These are phyloP conservation scores for Cyprinodon tularosa DNA, from an alignment of 2,113 vertebrate species.

Conservation along the genomic window DNA sequence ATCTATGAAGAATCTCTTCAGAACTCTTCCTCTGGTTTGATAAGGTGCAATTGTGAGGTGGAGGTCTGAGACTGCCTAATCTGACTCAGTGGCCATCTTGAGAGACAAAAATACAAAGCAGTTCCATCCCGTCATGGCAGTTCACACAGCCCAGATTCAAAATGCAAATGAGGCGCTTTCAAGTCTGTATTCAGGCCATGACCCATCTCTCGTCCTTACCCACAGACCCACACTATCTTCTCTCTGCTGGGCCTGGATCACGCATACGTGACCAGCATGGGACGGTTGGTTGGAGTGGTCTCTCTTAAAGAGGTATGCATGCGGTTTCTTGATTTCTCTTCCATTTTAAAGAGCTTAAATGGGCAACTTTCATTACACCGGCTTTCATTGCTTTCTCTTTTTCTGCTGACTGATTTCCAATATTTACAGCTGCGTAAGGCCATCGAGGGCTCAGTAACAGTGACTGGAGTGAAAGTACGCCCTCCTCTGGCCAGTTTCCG, in stretches of 20 bases:
- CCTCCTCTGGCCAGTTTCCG: constrained; percentile 96
- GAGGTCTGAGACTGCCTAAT: neutral
- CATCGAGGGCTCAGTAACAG: constrained; percentile 94
- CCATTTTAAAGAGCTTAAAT: neutral
- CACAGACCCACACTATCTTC: constrained; percentile 96
- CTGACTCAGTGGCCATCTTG: constrained; percentile 4
- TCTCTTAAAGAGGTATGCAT: constrained; percentile 92
- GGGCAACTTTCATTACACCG: neutral
- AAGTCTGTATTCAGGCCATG: constrained; percentile 35
- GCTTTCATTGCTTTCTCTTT: neutral
- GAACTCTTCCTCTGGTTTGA: neutral
- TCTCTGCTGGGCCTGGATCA: constrained; percentile 96
- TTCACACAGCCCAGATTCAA: constrained; percentile 22
- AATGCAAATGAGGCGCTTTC: constrained; percentile 18
- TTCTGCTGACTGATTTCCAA: neutral
- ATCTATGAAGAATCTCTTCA: neutral
- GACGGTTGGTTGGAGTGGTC: constrained; percentile 93
- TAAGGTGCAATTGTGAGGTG: neutral
- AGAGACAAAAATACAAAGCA: constrained; percentile 6
- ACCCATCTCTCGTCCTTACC: constrained; percentile 37
- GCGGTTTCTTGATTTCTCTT: neutral
- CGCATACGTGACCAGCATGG: constrained; percentile 96
- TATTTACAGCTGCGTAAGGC: constrained; percentile 90
- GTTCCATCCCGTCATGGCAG: neutral
- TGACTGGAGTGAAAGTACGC: constrained; percentile 94